Percentiles rank a stretch among this genome's conserved stretches.
Conservation (phyloP, 2,888 invertebrate species). For the Petrolisthes manimaculis region DNA sequence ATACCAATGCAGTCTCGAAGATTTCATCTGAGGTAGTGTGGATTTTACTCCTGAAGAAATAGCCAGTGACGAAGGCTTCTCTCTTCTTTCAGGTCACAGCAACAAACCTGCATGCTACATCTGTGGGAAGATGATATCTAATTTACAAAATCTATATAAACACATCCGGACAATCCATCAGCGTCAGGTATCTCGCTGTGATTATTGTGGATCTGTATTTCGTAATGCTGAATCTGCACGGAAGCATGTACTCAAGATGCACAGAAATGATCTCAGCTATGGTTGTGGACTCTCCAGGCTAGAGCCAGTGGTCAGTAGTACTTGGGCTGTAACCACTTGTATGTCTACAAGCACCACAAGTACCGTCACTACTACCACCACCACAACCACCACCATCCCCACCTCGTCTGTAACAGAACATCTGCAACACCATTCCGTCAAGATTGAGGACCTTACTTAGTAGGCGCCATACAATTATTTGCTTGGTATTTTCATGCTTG, state of each 20-base stretch:
- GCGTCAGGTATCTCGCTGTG: constrained; percentile 61
- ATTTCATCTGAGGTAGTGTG: constrained; percentile 42
- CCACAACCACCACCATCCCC: constrained; percentile 3
- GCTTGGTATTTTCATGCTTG: constrained; percentile 61
- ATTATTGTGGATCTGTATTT: constrained; percentile 59
- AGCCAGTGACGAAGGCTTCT: constrained; percentile 62
- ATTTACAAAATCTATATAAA: constrained; percentile 61
- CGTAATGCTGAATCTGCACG: constrained; percentile 62
- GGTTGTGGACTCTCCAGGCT: constrained; percentile 52
- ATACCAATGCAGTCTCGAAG: constrained; percentile 41
- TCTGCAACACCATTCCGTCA: constrained; percentile 56
- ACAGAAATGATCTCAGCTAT: constrained; percentile 46
- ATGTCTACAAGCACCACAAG: constrained; percentile 22
- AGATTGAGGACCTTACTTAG: constrained; percentile 58
- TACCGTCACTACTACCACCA: constrained; percentile 23
- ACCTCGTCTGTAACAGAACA: constrained; percentile 28
- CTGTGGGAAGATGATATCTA: constrained; percentile 63
- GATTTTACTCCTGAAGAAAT: constrained; percentile 42
- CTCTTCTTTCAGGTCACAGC: constrained; percentile 61
- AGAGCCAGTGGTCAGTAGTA: constrained; percentile 50
- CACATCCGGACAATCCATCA: constrained; percentile 62
- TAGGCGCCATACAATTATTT: constrained; percentile 56
- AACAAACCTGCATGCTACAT: constrained; percentile 63
- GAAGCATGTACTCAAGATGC: constrained; percentile 60
- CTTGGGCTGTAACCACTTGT: constrained; percentile 29